These are phyloP conservation scores for Smithornis capensis DNA, from an alignment of 2,113 vertebrate genomes.

Conservation along the genomic window DNA sequence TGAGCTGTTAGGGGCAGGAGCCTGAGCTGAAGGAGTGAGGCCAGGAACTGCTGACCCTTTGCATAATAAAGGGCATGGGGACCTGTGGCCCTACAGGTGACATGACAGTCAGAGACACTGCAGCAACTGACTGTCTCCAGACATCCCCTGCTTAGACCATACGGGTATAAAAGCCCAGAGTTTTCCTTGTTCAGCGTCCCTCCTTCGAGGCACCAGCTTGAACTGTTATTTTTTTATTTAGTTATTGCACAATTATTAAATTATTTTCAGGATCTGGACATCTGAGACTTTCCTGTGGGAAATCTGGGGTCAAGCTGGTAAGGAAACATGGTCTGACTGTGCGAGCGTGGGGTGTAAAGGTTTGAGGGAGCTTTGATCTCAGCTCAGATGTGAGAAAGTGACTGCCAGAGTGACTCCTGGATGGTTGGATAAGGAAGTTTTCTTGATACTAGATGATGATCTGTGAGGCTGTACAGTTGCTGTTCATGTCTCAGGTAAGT, in stretches of 20 bases:
- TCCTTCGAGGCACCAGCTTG: background rate
- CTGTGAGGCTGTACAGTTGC: background rate
- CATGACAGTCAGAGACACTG: background rate
- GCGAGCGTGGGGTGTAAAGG: background rate
- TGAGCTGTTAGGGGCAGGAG: background rate
- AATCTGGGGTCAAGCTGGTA: background rate
- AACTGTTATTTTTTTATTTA: background rate
- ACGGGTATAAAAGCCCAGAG: background rate
- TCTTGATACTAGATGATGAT: background rate
- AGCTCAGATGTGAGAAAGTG: too few species aligned
- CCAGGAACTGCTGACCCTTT: background rate
- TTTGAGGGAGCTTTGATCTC: too few species aligned
- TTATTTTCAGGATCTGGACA: background rate
- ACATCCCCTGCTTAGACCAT: too few species aligned
- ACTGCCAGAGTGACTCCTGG: too few species aligned
- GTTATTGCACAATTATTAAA: background rate
- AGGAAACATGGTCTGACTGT: background rate
- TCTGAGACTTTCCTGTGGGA: background rate
- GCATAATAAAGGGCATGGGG: background rate
- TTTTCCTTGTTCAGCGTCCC: background rate
- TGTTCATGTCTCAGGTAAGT: background rate
- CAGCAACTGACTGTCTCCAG: background rate
- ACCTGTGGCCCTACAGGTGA: background rate
- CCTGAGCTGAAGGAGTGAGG: background rate
- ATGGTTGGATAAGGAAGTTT: too few species aligned